Evolutionary conservation across 1,140 invertebrate genomes (phyloP).

Genomic region (Thereuonema tuberculata): DNA sequence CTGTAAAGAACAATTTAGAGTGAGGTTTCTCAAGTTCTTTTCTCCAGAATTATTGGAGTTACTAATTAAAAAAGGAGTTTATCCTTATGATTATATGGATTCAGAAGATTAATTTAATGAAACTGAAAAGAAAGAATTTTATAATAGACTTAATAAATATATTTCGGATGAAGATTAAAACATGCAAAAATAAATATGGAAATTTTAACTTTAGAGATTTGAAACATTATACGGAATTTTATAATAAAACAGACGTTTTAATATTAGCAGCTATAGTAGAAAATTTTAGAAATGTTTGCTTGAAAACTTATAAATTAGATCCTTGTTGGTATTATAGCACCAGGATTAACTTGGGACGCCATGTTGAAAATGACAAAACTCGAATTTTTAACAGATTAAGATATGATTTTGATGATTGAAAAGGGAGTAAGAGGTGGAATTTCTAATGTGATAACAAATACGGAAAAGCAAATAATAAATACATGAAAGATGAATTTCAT

Average conservation of each 20-base stretch:
- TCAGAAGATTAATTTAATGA: conserved; percentile 20
- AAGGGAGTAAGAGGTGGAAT: conserved; percentile 19
- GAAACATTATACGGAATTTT: conserved; percentile 9
- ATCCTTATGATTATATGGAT: conserved; percentile 25
- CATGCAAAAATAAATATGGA: not conserved
- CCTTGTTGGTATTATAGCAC: conserved; percentile 16
- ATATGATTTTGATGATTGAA: conserved; percentile 22
- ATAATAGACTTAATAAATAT: conserved; percentile 14
- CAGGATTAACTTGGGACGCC: conserved; percentile 20
- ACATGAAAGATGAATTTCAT: conserved; percentile 18
- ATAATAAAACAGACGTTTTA: conserved; percentile 17
- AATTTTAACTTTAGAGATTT: conserved; percentile 9
- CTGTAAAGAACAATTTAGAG: not conserved
- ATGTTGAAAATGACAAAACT: conserved; percentile 19
- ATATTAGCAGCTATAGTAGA: conserved; percentile 23
- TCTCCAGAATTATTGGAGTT: conserved; percentile 9
- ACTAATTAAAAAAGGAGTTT: conserved; percentile 21
- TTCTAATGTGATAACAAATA: conserved; percentile 15
- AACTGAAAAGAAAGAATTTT: conserved; percentile 18
- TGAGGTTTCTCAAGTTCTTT: conserved; percentile 17
- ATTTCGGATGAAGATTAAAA: not conserved
- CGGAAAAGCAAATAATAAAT: conserved; percentile 20
- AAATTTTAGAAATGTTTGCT: conserved; percentile 18
- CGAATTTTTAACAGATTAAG: conserved; percentile 20
- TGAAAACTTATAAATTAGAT: conserved; percentile 21